phyloP scores from a whole-genome alignment of 2,113 vertebrate genomes.

The Aegithalos caudatus region DNA sequence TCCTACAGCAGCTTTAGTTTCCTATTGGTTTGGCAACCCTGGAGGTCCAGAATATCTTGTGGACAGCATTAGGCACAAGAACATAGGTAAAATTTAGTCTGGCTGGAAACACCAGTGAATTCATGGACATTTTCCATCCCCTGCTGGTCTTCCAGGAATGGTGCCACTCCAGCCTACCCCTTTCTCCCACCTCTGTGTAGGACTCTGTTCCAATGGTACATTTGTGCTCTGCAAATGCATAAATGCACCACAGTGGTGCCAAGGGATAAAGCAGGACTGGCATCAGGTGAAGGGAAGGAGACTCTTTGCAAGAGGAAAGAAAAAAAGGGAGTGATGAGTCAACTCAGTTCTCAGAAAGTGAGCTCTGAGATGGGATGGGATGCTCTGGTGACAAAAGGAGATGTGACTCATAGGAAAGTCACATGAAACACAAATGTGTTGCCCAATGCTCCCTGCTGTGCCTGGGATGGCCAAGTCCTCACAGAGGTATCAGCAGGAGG shows the following conservation, averaged over 20 bases:
- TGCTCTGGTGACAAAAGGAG: background rate
- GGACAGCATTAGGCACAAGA: background rate
- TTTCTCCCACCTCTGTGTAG: background rate
- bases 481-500: background rate
- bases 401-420: background rate
- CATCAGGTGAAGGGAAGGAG: background rate
- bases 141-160: background rate
- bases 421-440: background rate
- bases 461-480: rapidly evolving
- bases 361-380: background rate
- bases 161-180: background rate
- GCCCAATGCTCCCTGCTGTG: background rate
- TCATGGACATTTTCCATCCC: background rate
- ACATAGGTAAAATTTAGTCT: background rate
- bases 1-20: slow-evolving; percentile 6
- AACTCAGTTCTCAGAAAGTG: background rate
- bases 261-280: background rate
- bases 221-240: background rate
- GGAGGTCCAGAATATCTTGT: background rate
- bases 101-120: background rate
- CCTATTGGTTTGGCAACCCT: background rate
- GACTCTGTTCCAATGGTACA: background rate
- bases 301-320: background rate
- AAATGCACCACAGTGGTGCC: background rate
- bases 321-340: background rate